Evolutionary conservation across 2,888 invertebrate species (phyloP).

Genomic region (Volucella inanis): DNA sequence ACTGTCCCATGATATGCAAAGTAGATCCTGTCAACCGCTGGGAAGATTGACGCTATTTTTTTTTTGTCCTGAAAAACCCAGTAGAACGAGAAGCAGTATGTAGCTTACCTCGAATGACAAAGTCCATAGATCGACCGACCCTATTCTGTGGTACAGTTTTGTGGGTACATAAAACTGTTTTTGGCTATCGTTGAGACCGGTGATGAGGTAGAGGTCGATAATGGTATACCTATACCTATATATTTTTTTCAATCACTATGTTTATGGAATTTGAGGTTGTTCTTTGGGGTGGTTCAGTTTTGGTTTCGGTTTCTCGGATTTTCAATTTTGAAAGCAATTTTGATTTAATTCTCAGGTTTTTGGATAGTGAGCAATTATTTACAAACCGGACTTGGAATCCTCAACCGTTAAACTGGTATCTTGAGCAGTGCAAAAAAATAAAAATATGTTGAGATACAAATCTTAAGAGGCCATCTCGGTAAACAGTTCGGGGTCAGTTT

Average conservation of each 20-base stretch:
- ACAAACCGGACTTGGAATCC: slow-evolving; percentile 12
- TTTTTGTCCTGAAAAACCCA: not conserved
- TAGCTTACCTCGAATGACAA: not conserved
- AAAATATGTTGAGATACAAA: not conserved
- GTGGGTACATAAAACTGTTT: slow-evolving; percentile 36
- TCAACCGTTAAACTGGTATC: not conserved
- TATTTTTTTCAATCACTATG: not conserved
- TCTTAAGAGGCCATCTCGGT: slow-evolving; percentile 14
- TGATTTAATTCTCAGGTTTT: not conserved
- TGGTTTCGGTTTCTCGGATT: slow-evolving; percentile 14
- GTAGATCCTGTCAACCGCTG: slow-evolving; percentile 18
- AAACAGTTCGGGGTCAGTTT: slow-evolving; percentile 20
- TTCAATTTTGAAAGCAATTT: not conserved
- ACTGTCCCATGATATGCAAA: slow-evolving; percentile 36
- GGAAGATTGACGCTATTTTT: slow-evolving; percentile 9
- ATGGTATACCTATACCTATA: slow-evolving; percentile 12
- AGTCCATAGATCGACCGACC: slow-evolving; percentile 19
- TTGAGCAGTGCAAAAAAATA: not conserved
- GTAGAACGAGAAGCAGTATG: not conserved
- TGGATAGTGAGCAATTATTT: slow-evolving; percentile 14
- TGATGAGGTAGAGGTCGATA: slow-evolving; percentile 12
- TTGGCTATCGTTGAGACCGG: slow-evolving; percentile 18
- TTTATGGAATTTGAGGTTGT: slow-evolving; percentile 34
- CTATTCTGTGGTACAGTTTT: slow-evolving; percentile 26
- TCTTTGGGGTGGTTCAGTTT: slow-evolving; percentile 16